These are phyloP conservation scores for Cheracebus regulus DNA, from an alignment of 2,797 vertebrate genomes.

Conservation along the genomic window DNA sequence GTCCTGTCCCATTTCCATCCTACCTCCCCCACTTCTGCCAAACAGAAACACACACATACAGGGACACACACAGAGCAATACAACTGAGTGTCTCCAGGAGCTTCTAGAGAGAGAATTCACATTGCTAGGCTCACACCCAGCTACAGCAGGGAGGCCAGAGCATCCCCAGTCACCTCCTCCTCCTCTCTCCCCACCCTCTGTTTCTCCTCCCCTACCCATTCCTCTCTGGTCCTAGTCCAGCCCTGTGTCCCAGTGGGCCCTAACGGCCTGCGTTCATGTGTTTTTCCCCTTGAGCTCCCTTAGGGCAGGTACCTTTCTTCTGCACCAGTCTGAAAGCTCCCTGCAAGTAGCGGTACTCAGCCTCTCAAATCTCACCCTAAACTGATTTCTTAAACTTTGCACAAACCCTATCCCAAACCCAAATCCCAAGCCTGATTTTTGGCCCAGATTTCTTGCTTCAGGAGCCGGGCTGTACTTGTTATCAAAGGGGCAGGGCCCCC, in stretches of 20 bases:
- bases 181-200: not conserved
- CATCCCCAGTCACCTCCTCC: too few species aligned
- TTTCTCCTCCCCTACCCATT: not conserved
- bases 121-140: not conserved
- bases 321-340: not conserved
- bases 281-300: not conserved
- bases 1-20: constrained; percentile 70
- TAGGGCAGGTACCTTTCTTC: not conserved
- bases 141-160: not conserved
- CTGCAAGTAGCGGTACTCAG: fast-evolving
- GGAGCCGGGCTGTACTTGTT: not conserved
- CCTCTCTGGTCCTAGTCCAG: not conserved
- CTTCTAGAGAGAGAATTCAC: not conserved
- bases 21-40: constrained; percentile 33
- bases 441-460: not conserved
- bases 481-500: not conserved
- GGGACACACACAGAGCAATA: not conserved
- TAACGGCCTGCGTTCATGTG: fast-evolving
- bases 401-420: not conserved
- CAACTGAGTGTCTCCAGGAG: not conserved
- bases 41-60: not conserved
- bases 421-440: not conserved
- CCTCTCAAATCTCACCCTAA: not conserved
- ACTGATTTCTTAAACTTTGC: not conserved
- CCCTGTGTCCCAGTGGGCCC: not conserved